Evolutionary conservation across 2,797 vertebrate species (phyloP), one percentile per base, ranked within the genome.

Genomic region (Simalia tracyae): DNA sequence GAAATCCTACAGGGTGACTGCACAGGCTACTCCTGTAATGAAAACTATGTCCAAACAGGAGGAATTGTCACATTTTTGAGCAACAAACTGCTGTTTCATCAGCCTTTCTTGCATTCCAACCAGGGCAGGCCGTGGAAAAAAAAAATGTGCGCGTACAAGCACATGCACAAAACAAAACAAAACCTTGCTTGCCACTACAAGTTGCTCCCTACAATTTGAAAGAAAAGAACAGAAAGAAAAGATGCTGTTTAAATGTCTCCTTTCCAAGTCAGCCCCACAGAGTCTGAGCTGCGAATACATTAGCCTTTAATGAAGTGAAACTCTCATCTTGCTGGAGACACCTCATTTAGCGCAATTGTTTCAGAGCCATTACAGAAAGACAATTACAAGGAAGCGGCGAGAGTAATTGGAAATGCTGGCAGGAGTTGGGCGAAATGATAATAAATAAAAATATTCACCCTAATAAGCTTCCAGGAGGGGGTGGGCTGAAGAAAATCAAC

Each of bases 371-470:
- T 99, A 99, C 98, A 98, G 98, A 98, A 98, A 99, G 99, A 99
- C 99, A 99, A 99, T 99, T 99, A 99, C 98, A 99, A 99, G 98
- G 98, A 98, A 98, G 98, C 98, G 98, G 99, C 98, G 98, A 99
- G 98, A 99, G 99, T 99, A 99, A 99, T 99, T 99, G 99, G 99
- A 99, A 99, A 99, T 99, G 99, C 99, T 99, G 98, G 99, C 99
- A 98, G 99, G 99, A 99, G 99, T 97, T 98, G 98, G 98, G 98
- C 97, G 98, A 99, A 99, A 99, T 98, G 98, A 98, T 98, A 99
- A 99, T 99, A 99, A 99, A 99, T 99, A 99, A 99, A 99, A 98
- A 99, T 98, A 99, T 99, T 99, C 98, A 98, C 98, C 98, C 98
- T 99, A 99, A 99, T 99, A 99, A 99, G 98, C 98, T 98, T 98